Percentiles rank a stretch among this genome's conserved stretches.
Conservation (phyloP, 1,140 invertebrate genomes). For the Bombus sibiricus region DNA sequence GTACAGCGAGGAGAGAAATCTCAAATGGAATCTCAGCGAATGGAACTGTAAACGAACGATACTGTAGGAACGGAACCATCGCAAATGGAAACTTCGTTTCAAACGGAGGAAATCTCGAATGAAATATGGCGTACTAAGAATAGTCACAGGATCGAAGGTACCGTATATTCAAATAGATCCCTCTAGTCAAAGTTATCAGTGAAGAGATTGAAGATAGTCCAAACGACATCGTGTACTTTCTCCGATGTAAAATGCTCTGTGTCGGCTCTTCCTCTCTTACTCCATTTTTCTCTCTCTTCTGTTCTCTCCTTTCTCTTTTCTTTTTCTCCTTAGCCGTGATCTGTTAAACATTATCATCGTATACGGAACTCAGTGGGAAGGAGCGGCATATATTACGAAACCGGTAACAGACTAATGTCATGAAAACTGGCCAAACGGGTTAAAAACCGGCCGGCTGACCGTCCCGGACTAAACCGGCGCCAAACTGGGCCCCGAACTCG, state of each 20-base stretch:
- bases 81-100: background rate
- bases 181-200: constrained; percentile 18
- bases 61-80: background rate
- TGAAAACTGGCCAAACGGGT: constrained; percentile 67
- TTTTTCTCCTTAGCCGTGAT: constrained; percentile 34
- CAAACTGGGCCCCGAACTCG: constrained; percentile 59
- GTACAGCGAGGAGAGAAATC: constrained; percentile 7
- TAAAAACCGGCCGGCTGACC: constrained; percentile 67
- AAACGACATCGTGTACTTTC: constrained; percentile 36
- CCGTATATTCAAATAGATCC: background rate
- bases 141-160: background rate
- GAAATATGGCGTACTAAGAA: background rate
- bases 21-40: constrained; percentile 13
- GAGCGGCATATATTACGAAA: constrained; percentile 66
- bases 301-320: too few relatives aligned
- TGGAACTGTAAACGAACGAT: background rate
- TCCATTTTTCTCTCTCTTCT: too few relatives aligned
- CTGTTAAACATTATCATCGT: constrained; percentile 68
- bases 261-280: constrained; percentile 33
- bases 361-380: constrained; percentile 56
- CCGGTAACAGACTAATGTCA: constrained; percentile 69
- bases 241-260: constrained; percentile 20
- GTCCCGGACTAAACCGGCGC: constrained; percentile 57
- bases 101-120: constrained; percentile 16
- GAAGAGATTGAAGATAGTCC: constrained; percentile 42